Base-by-base conservation (phyloP, 2,888 invertebrate genomes). In the Caenorhabditis virilis region DNA sequence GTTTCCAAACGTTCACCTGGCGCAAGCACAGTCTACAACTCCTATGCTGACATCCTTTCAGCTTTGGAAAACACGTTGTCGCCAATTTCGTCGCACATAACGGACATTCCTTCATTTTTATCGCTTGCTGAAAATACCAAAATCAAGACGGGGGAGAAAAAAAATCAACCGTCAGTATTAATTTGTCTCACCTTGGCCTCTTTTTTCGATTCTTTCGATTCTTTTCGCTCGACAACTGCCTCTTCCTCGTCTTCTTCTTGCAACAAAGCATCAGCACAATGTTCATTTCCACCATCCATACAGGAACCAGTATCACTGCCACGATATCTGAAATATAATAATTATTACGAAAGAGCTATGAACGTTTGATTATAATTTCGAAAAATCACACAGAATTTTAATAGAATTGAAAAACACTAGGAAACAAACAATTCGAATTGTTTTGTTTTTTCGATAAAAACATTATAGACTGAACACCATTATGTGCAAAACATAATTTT, bases 11-110 rank as follows among this genome's bases (percentile, higher is more conserved):
- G n/a, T 52, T 41, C 47, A 79, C 79, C 57, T 74, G 76, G 35
- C 72, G 61, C 16, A 83, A 57, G 52, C 83, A 83, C 1, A 58
- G 43, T 33, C 66, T 56, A 58, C 83, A 83, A 20, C 80, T 75
- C 1, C 77, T 63, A 62, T 80, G 80, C 13, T 58, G 50, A 52
- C 83, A 83, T 36, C 75, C 75, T 20, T 62, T 55, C 9, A 83
- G 56, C 27, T 69, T 59, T 11, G 80, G 78, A 51, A 82, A 83
- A 26, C 64, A 49, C 35, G 47, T 46, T 23, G 51, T 23, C 4
- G 79, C 76, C 51, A 76, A 70, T 35, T 70, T 71, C 1, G 71
- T 43, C 39, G 64, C 77, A 62, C 83, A 83, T 9, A 83, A 62
- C 6, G 80, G 80, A 54, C 83, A 83, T 45, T 82, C 82, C 9